These are phyloP conservation scores for Pangasius krempfi DNA, from an alignment of 2,797 vertebrate genomes.

Conservation along the genomic window DNA sequence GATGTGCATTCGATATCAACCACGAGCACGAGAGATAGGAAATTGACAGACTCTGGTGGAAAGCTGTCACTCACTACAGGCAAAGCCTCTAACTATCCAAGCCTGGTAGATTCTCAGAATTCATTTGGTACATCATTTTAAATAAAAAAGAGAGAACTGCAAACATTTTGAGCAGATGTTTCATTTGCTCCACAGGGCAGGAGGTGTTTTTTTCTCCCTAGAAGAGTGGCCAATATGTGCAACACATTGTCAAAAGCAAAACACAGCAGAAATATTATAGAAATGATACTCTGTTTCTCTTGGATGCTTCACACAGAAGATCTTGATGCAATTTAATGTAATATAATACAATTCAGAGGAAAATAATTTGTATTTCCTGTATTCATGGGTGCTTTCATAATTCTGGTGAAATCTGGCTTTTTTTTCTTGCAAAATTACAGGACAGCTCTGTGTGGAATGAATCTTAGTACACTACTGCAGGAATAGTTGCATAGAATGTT, in stretches of 20 bases:
- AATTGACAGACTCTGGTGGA: conserved; percentile 50
- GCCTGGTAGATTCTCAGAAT: not conserved
- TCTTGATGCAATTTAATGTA: not conserved
- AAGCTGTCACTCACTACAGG: conserved; percentile 12
- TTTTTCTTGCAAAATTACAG: not conserved
- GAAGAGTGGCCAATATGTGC: conserved; percentile 4
- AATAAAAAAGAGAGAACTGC: not conserved
- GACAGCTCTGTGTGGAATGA: not conserved
- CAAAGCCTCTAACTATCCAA: not conserved
- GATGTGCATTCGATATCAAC: conserved; percentile 54
- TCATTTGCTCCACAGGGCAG: conserved; percentile 8
- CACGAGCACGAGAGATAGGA: conserved; percentile 61
- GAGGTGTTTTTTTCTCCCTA: not conserved
- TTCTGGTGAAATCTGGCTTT: not conserved
- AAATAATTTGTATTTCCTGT: not conserved
- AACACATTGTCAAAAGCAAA: not conserved
- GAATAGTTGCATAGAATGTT: not conserved
- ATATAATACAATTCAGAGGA: not conserved
- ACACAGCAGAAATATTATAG: not conserved
- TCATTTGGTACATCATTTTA: conserved; percentile 1
- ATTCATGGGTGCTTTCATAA: not conserved
- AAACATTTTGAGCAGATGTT: conserved; percentile 14
- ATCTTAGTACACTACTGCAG: not conserved
- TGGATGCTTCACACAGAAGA: not conserved
- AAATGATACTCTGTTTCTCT: not conserved